Conservation (phyloP, 2,888 invertebrate genomes). For the Macropis europaea region DNA sequence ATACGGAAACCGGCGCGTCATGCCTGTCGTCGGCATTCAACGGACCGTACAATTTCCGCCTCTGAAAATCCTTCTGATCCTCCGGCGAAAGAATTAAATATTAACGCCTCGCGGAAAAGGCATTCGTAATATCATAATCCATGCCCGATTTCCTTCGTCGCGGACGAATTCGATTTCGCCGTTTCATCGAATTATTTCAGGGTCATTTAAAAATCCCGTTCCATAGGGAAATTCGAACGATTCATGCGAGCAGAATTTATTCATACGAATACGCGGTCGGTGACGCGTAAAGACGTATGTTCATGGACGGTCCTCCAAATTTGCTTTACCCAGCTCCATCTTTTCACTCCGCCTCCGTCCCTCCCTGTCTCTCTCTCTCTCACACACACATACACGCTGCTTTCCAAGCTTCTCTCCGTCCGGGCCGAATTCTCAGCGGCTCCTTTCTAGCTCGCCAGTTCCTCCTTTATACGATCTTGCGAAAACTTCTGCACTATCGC, state of each 20-base stretch:
- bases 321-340: conserved; percentile 32
- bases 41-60: no score
- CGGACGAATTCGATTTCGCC: not conserved
- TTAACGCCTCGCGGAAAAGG: not conserved
- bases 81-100: no score
- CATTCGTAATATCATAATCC: no score
- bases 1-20: not conserved
- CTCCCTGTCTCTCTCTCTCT: not conserved
- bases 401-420: not conserved
- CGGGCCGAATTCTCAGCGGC: conserved; percentile 9
- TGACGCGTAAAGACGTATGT: conserved; percentile 33
- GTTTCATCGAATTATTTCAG: not conserved
- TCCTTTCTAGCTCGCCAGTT: conserved; percentile 30
- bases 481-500: conserved; percentile 55
- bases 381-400: no score
- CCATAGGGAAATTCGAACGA: conserved; percentile 4
- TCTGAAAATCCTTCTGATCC: no score
- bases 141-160: no score
- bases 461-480: conserved; percentile 56
- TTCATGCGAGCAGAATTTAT: conserved; percentile 16
- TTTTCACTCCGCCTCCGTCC: not conserved
- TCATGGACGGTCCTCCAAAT: conserved; percentile 31
- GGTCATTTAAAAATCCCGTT: conserved; percentile 25
- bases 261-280: conserved; percentile 2
- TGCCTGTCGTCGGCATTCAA: no score